Conservation (phyloP, 2,888 invertebrate species). For the Diplolepis rosae region DNA sequence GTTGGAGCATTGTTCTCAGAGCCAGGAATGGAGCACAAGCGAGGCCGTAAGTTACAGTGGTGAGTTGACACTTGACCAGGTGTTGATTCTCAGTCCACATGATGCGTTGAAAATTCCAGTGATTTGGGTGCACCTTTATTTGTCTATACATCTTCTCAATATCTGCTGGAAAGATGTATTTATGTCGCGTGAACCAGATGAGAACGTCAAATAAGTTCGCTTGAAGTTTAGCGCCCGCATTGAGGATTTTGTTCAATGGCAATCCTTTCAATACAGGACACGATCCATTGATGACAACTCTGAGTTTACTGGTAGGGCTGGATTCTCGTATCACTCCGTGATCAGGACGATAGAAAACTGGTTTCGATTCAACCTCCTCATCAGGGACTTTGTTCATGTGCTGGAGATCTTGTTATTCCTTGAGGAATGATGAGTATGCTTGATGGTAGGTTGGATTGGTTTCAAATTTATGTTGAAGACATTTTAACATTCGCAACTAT, state of each 20-base stretch:
- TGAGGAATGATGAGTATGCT: neutral
- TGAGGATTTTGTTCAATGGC: slow-evolving; percentile 54
- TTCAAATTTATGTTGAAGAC: neutral
- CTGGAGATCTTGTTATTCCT: slow-evolving; percentile 2
- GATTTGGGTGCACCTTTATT: slow-evolving; percentile 33
- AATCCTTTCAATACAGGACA: slow-evolving; percentile 35
- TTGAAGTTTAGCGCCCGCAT: slow-evolving; percentile 53
- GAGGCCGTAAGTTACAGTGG: slow-evolving; percentile 16
- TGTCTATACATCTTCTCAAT: slow-evolving; percentile 57
- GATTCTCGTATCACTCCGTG: slow-evolving; percentile 51
- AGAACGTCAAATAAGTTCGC: slow-evolving; percentile 48
- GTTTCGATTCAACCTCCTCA: too few relatives aligned
- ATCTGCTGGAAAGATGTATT: slow-evolving; percentile 55
- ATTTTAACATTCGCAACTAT: slow-evolving; percentile 1
- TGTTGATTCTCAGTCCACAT: slow-evolving; percentile 48
- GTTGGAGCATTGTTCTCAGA: slow-evolving; percentile 32
- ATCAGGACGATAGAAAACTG: slow-evolving; percentile 43
- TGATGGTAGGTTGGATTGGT: neutral
- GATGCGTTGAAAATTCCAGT: slow-evolving; percentile 54
- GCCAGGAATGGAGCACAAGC: slow-evolving; percentile 53
- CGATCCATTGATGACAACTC: slow-evolving; percentile 51
- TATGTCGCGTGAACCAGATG: slow-evolving; percentile 46
- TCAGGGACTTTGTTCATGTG: too few relatives aligned
- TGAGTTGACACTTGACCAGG: slow-evolving; percentile 32
- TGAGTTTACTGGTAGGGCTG: too few relatives aligned